Base-by-base conservation (phyloP, 2,113 vertebrate species). In the Gopherus evgoodei region DNA sequence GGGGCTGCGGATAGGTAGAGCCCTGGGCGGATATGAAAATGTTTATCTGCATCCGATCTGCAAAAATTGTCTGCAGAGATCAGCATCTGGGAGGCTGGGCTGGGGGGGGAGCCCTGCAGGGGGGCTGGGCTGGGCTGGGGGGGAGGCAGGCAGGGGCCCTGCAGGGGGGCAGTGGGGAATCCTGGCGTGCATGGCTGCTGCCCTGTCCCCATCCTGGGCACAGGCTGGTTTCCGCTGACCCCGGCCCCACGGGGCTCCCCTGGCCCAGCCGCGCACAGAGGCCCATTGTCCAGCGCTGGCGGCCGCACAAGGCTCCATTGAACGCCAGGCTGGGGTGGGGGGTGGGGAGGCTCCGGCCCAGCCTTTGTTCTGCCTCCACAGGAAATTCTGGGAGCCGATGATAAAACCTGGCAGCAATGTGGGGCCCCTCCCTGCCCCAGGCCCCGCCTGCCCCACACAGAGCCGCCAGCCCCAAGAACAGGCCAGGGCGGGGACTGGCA, bases 341-440 rank as follows among this genome's bases (percentile, higher is more conserved):
- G 62, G 65, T 4, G 16, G 53, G 17, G 54, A 49, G n/a, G 80
- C 22, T 56, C 78, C 47, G 86, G 86, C 69, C 91, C 88, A n/a
- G 65, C 7, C 65, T 92, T 92, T 92, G 86, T 92, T 84, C 91
- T 69, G 24, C 54, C 81, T 88, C 81, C 91, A 78, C 81, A 92
- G 76, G 91, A 92, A 56, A 38, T 86, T 79, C 86, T 27, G 49
- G 81, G 81, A 54, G 81, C 80, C 81, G 25, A 59, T 47, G 49
- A 81, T 81, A 83, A 76, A 47, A 47, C 49, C 47, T 52, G 87
- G 90, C 49, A 62, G n/a, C 53, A 42, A 47, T 31, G n/a, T 57
- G 54, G 49, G 62, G 31, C 44, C 80, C 25, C 38, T 38, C 84
- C 56, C 49, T 21, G 24, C 79, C 52, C 52, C 42, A 19, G 21